These are phyloP conservation scores for Elachura formosa DNA, from an alignment of 2,113 vertebrate species.

Conservation along the genomic window DNA sequence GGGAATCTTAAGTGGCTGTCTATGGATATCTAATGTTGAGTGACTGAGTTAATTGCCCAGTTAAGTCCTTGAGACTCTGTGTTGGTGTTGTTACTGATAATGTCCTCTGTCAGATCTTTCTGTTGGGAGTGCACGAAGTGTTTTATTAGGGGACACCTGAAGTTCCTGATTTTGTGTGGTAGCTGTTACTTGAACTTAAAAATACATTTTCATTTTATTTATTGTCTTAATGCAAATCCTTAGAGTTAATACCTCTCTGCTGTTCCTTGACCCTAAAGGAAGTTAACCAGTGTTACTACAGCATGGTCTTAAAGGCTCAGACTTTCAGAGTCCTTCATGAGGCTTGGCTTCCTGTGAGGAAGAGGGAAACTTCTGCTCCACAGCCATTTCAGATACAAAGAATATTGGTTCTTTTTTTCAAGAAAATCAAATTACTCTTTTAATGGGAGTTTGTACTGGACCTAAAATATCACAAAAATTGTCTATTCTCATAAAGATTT, in stretches of 20 bases:
- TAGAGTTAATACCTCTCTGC: neutral
- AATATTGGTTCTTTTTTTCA: neutral
- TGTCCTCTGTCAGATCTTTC: neutral
- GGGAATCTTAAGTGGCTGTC: neutral
- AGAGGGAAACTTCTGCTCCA: neutral
- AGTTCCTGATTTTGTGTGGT: neutral
- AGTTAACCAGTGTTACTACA: neutral
- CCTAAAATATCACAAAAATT: neutral
- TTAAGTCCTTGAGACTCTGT: neutral
- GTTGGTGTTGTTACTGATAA: neutral
- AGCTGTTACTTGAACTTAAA: neutral
- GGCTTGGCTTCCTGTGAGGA: neutral
- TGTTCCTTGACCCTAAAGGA: neutral
- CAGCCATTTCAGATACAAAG: rapidly evolving
- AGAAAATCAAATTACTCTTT: neutral
- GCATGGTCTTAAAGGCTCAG: neutral
- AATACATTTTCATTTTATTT: neutral
- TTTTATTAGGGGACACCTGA: neutral
- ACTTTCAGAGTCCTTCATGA: neutral
- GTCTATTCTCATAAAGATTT: neutral
- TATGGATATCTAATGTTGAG: neutral
- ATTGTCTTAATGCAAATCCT: neutral
- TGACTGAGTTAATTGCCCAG: neutral
- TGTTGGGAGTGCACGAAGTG: neutral
- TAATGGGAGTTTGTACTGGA: neutral